phyloP scores from a whole-genome alignment of 1,140 invertebrate species.

The Apocrypta bakeri region DNA sequence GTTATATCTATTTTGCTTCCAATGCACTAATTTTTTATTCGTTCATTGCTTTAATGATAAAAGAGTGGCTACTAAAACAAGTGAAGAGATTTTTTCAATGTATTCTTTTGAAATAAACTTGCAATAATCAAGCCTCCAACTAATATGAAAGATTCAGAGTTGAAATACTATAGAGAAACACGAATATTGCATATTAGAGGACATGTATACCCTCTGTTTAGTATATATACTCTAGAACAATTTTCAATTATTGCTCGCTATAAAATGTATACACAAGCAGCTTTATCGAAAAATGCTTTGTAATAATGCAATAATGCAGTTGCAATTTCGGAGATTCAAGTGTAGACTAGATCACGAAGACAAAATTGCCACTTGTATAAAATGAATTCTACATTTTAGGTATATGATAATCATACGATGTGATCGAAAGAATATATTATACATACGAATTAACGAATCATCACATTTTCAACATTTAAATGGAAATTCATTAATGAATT shows the following conservation, averaged over 20 bases:
- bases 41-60: no score
- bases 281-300: not conserved
- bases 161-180: not conserved
- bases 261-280: slow-evolving; percentile 2
- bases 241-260: not conserved
- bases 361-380: not conserved
- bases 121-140: not conserved
- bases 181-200: not conserved
- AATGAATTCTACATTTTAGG: no score
- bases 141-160: not conserved
- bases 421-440: not conserved
- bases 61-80: no score
- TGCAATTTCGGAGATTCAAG: not conserved
- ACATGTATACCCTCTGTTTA: no score
- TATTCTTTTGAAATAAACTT: no score
- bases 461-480: not conserved
- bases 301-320: not conserved
- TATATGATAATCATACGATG: no score
- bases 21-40: no score
- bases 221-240: not conserved
- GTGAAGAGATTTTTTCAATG: no score
- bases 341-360: not conserved
- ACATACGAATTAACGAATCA: no score
- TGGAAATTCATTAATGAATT: not conserved
- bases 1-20: not conserved